Percentiles rank a stretch among this genome's conserved stretches.
These are phyloP conservation scores for Syrmaticus mikado DNA, from an alignment of 2,113 vertebrate genomes.

Conservation along the genomic window DNA sequence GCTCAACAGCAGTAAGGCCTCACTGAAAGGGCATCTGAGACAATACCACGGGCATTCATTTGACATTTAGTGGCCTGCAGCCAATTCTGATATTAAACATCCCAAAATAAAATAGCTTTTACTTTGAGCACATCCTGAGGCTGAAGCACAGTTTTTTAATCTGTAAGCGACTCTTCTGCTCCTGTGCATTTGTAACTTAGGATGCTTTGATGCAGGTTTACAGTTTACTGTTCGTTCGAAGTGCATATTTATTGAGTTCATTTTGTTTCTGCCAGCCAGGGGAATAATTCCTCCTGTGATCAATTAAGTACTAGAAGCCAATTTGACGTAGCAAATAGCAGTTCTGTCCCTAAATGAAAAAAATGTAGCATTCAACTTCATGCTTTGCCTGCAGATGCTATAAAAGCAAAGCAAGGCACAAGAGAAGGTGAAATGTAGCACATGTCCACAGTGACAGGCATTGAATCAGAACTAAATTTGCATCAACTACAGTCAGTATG, in stretches of 20 bases:
- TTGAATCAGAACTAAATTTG: neutral
- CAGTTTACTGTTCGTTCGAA: neutral
- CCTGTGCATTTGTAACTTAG: neutral
- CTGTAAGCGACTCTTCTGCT: neutral
- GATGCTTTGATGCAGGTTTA: neutral
- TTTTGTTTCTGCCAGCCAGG: neutral
- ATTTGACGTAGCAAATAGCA: neutral
- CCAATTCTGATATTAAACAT: neutral
- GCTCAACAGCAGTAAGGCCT: neutral
- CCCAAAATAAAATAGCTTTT: constrained; percentile 45
- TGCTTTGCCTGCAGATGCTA: neutral
- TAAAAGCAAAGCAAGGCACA: neutral
- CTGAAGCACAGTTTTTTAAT: neutral
- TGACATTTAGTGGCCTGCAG: neutral
- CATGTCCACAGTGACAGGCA: neutral
- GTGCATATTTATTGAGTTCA: neutral
- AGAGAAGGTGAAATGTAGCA: neutral
- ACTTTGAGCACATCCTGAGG: neutral
- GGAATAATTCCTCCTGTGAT: neutral
- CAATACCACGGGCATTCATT: neutral
- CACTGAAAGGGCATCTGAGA: neutral
- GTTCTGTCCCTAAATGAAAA: neutral
- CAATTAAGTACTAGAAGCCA: neutral
- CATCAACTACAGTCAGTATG: neutral
- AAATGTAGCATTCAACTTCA: neutral